phyloP scores from a whole-genome alignment of 2,888 invertebrate genomes.

The Onchidella celtica region DNA sequence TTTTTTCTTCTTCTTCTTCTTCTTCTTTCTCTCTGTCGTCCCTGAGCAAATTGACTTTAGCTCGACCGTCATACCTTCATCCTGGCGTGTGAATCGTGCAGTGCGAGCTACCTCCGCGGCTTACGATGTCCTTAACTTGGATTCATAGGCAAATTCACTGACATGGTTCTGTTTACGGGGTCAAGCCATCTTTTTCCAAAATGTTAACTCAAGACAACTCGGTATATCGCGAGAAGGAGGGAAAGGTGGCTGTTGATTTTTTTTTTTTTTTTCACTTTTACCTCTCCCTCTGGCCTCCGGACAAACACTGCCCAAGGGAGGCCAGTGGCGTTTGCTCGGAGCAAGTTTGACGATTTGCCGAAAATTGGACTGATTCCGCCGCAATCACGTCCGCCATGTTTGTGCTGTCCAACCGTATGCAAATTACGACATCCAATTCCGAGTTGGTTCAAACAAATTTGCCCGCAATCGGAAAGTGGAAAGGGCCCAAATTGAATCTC shows the following conservation, averaged over 20 bases:
- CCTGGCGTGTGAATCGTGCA: conserved; percentile 33
- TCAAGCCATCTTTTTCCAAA: conserved; percentile 7
- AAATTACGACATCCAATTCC: conserved; percentile 46
- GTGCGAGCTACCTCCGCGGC: background rate
- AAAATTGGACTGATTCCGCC: conserved; percentile 42
- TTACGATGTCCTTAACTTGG: conserved; percentile 14
- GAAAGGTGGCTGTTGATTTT: background rate
- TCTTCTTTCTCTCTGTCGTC: conserved; percentile 7
- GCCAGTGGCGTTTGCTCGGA: conserved; percentile 21
- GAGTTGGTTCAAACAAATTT: conserved; percentile 35
- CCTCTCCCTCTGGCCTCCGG: background rate
- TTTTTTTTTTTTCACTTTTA: background rate
- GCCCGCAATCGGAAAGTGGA: conserved; percentile 16
- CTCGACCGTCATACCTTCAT: background rate
- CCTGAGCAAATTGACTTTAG: background rate
- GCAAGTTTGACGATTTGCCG: conserved; percentile 42
- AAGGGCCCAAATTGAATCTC: background rate
- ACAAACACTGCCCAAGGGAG: background rate
- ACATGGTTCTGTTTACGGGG: conserved; percentile 39
- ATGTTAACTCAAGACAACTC: conserved; percentile 33
- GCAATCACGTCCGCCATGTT: conserved; percentile 41
- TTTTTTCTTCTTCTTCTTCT: background rate
- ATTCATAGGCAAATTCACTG: conserved; percentile 34
- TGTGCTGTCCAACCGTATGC: conserved; percentile 42
- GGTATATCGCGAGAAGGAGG: background rate